Conservation (phyloP, 2,888 invertebrate genomes). For the Gandaritis pyraliata region DNA sequence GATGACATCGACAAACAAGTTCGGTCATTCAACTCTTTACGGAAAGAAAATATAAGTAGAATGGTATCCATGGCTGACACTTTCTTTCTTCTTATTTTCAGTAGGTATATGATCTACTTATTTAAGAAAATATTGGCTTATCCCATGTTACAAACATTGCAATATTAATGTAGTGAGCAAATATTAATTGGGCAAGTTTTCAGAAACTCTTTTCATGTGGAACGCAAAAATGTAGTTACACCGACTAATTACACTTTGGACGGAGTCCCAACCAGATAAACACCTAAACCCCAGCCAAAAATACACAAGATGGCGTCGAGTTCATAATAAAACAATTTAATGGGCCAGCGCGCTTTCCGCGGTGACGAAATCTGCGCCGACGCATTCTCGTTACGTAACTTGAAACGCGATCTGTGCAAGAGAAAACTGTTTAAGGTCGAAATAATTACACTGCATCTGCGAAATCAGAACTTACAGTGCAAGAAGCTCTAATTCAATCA, state of each 20-base stretch:
- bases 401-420: constrained; percentile 77
- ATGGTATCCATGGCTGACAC: constrained; percentile 29
- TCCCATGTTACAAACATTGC: not conserved
- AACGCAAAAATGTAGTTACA: constrained; percentile 72
- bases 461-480: constrained; percentile 35
- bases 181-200: constrained; percentile 24
- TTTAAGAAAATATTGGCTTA: not conserved
- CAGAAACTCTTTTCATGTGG: constrained; percentile 46
- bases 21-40: constrained; percentile 64
- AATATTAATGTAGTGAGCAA: not conserved
- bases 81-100: not conserved
- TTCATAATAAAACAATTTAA: constrained; percentile 85
- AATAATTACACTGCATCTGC: constrained; percentile 66
- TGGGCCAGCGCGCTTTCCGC: constrained; percentile 84
- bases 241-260: constrained; percentile 82
- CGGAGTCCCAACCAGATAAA: constrained; percentile 82
- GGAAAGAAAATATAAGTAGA: constrained; percentile 51
- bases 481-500: constrained; percentile 43
- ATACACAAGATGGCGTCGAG: constrained; percentile 83
- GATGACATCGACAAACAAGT: constrained; percentile 71
- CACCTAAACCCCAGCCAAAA: constrained; percentile 83
- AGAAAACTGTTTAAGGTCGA: constrained; percentile 77
- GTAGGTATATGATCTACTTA: constrained; percentile 18
- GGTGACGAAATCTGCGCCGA: constrained; percentile 83
- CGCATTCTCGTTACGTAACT: constrained; percentile 79